Evolutionary conservation across 2,888 invertebrate genomes (phyloP).

Genomic region (Galeruca laticollis): DNA sequence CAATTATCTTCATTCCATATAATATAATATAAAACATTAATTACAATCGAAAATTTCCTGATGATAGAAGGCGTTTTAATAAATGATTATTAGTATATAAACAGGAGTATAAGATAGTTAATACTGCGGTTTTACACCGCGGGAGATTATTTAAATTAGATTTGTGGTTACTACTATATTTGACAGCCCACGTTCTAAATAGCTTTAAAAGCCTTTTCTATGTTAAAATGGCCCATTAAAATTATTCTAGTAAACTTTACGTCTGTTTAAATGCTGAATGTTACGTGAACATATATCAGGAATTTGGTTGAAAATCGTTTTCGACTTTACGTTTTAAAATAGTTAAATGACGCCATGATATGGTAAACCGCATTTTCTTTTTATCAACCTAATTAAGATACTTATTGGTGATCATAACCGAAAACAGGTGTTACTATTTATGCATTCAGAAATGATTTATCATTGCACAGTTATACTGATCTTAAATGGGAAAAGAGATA

Average conservation of each 20-base stretch:
- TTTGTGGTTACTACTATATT: conserved; percentile 33
- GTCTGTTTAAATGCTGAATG: conserved; percentile 11
- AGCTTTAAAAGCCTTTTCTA: conserved; percentile 7
- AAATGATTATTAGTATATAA: conserved; percentile 42
- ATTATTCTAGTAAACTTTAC: conserved; percentile 10
- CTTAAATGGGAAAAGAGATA: no score
- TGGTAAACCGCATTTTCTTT: no score
- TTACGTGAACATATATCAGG: conserved; percentile 13
- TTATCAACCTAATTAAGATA: no score
- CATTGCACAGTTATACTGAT: no score
- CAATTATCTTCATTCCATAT: conserved; percentile 1
- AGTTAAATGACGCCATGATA: no score
- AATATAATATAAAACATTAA: no score
- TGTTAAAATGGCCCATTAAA: conserved; percentile 16
- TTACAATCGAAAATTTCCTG: conserved; percentile 32
- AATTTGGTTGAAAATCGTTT: background rate
- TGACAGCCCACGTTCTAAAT: conserved; percentile 27
- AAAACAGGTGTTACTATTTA: no score
- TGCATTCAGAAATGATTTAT: no score
- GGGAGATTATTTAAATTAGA: conserved; percentile 47
- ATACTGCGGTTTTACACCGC: conserved; percentile 32
- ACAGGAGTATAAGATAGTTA: conserved; percentile 36
- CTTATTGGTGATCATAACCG: no score
- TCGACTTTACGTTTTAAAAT: no score
- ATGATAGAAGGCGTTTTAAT: conserved; percentile 43